Base-by-base conservation (phyloP, 2,113 vertebrate species). In the Aplodontia rufa region DNA sequence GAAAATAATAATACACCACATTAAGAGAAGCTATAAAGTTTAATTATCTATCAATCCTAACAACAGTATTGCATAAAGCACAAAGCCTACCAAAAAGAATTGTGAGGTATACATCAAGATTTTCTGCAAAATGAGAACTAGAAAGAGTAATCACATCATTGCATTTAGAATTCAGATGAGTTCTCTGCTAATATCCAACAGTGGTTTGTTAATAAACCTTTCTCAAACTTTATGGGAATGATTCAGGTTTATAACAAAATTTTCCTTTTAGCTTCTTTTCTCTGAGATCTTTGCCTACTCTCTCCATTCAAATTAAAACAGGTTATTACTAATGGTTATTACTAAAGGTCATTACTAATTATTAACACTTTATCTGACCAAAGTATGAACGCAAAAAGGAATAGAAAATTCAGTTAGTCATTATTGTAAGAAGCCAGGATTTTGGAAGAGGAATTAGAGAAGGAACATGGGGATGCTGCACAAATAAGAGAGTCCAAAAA, bases 211-310 rank as follows among this genome's bases (percentile, higher is more conserved):
- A 45, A 76, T 42, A 51, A 76, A 26, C 0, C n/a, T 32, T 60
- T 58, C 45, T 94, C 26, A 74, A 40, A 16, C 7, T n/a, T n/a
- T 68, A 71, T 0, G 40, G 7, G 6, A 74, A 40, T 30, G 32
- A 32, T 28, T 1, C 6, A n/a, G 1, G 6, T 8, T 1, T 0
- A 95, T 35, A 30, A 22, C 1, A 45, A 17, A 72, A 83, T 32
- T 45, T 69, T 19, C 17, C 30, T 35, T n/a, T 11, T 0, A 16
- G 20, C 4, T 2, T 55, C 10, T 66, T 60, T 28, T 9, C 49
- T 45, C 13, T 75, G 0, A 19, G 6, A 0, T 32, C 16, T 69
- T 83, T 42, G 3, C 2, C 1, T 24, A 20, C 20, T 72, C 13
- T 85, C 19, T 20, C 51, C 40, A 14, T 7, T 83, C 24, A 82